Evolutionary conservation across 2,113 vertebrate genomes (phyloP).

Genomic region (Muscicapa adusta): DNA sequence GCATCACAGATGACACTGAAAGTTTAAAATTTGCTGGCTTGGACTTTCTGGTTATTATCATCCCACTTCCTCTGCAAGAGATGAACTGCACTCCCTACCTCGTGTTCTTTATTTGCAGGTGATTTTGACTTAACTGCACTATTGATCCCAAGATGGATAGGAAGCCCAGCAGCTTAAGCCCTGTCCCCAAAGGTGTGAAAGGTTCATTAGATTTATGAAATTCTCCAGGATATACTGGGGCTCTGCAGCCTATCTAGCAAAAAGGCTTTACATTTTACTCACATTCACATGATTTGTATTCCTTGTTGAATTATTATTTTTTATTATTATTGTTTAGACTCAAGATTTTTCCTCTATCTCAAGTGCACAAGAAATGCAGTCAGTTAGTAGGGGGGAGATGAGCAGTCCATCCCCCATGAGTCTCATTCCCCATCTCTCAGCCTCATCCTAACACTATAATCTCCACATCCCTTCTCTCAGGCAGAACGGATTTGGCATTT

Average conservation of each 20-base stretch:
- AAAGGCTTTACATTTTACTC: neutral
- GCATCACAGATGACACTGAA: neutral
- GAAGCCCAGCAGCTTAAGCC: neutral
- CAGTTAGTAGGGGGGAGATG: neutral
- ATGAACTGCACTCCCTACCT: slow-evolving; percentile 4
- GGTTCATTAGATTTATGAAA: slow-evolving; percentile 52
- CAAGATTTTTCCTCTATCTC: neutral
- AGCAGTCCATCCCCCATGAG: neutral
- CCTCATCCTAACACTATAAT: neutral
- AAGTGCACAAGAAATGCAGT: neutral
- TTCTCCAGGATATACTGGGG: neutral
- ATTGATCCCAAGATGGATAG: slow-evolving; percentile 58
- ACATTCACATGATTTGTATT: neutral
- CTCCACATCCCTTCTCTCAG: neutral
- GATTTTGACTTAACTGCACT: slow-evolving; percentile 36
- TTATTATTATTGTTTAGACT: neutral
- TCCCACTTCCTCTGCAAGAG: neutral
- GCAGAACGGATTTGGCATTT: neutral
- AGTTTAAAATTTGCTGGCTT: neutral
- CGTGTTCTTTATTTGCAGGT: slow-evolving; percentile 17
- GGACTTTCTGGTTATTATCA: neutral
- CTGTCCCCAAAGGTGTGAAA: neutral
- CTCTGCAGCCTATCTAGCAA: neutral
- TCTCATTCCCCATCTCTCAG: neutral
- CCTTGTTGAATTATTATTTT: neutral